Conservation (phyloP, 2,797 vertebrate genomes). For the Discoglossus pictus region DNA sequence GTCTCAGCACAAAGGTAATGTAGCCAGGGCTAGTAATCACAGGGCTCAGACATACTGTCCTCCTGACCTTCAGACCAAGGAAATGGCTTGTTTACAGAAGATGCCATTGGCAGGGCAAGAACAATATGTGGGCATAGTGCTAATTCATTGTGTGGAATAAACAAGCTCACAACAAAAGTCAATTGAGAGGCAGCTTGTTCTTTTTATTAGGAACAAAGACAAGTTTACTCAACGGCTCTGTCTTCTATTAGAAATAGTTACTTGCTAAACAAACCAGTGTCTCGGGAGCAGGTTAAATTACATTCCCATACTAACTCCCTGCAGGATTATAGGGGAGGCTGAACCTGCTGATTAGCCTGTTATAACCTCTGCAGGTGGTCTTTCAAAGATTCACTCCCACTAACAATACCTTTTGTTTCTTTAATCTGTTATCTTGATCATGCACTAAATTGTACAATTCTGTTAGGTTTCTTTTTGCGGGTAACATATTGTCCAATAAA, state of each 20-base stretch:
- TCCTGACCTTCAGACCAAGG: slow-evolving; percentile 41
- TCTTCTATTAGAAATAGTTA: slow-evolving; percentile 34
- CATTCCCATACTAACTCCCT: slow-evolving; percentile 21
- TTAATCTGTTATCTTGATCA: no score
- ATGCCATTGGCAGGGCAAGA: slow-evolving; percentile 41
- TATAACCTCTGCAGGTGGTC: slow-evolving; percentile 33
- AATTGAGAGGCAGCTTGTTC: slow-evolving; percentile 40
- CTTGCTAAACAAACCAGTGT: slow-evolving; percentile 43
- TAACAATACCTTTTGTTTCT: no score
- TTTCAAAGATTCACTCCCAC: neutral
- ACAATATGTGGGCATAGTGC: slow-evolving; percentile 38
- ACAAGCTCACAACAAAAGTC: slow-evolving; percentile 46
- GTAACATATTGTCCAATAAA: no score
- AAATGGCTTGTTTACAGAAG: slow-evolving; percentile 39
- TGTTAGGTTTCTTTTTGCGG: no score
- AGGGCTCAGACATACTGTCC: slow-evolving; percentile 35
- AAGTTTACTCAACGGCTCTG: slow-evolving; percentile 39
- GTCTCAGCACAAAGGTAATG: slow-evolving; percentile 46
- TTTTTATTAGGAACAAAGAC: slow-evolving; percentile 42
- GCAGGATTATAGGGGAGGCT: slow-evolving; percentile 12
- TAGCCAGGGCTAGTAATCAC: slow-evolving; percentile 35
- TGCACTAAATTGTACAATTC: no score
- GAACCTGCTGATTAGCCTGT: slow-evolving; percentile 24
- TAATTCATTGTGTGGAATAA: slow-evolving; percentile 48
- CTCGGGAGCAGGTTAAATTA: slow-evolving; percentile 41